Evolutionary conservation across 1,140 invertebrate genomes (phyloP), one percentile per base, ranked within the genome.

Genomic region (Eurytemora carolleeae): DNA sequence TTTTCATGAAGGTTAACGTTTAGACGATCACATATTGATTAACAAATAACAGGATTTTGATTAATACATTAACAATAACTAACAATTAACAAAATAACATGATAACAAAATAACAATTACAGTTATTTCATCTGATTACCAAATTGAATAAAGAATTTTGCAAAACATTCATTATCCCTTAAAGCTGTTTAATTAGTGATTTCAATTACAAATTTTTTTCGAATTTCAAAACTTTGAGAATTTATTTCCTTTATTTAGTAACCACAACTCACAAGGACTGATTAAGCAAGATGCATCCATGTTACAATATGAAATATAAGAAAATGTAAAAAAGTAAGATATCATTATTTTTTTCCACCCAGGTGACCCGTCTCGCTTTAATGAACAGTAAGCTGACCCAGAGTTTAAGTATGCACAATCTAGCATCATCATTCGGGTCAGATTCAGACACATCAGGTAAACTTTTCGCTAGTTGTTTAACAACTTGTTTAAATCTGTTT

Each of bases 381-480:
- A 31, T 60, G 31, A 60, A 60, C 23, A 18, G 24, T 18, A 60
- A 60, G 44, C 52, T 60, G 44, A 44, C 59, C 16, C n/a, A 60
- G 19, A 44, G 24, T 21, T 18, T 60, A 2, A 60, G 59, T 53
- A 18, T 60, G 26, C 59, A 60, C 59, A 60, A 60, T 60, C 24
- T 60, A 19, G 59, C 59, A 1, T 19, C 44, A 20, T 60, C 59
- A 21, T 60, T 60, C 23, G 20, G 31, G 31, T 7, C 7, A n/a
- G 31, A 44, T 44, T 44, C 31, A 12, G 31, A 44, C n/a, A n/a
- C 7, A 44, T 44, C 31, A 44, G 31, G 31, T 44, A 44, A n/a
- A 44, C n/a, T n/a, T n/a, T n/a, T n/a, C n/a, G n/a, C n/a, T n/a
- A n/a, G n/a, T n/a, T n/a, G n/a, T n/a, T n/a, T n/a, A n/a, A n/a